phyloP scores from a whole-genome alignment of 2,113 vertebrate species.

The Paedocypris sp. region DNA sequence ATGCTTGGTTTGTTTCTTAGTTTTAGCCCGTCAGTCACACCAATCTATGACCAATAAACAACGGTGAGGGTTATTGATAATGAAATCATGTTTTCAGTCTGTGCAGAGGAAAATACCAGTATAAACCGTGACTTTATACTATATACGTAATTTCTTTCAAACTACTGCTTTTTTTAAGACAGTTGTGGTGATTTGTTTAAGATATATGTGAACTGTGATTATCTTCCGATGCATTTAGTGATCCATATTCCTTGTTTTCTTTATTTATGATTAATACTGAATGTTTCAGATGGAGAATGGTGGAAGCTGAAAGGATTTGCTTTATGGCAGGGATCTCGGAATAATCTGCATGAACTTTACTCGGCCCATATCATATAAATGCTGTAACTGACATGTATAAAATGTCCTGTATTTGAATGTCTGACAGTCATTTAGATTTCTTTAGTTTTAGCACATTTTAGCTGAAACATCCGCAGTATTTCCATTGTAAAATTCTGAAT shows the following conservation, averaged over 20 bases:
- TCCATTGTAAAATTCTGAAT: no score
- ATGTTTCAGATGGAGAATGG: background rate
- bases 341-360: no score
- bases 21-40: background rate
- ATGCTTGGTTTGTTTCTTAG: background rate
- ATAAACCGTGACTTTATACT: background rate
- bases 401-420: no score
- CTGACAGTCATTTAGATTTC: no score
- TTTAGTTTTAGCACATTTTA: no score
- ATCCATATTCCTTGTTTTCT: conserved; percentile 10
- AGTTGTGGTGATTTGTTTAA: conserved; percentile 1
- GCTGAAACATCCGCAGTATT: no score
- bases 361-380: no score
- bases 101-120: background rate
- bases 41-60: background rate
- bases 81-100: background rate
- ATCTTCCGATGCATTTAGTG: conserved; percentile 6
- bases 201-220: background rate
- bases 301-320: background rate
- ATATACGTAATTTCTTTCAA: background rate
- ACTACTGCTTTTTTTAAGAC: conserved; percentile 10
- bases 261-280: conserved; percentile 13
- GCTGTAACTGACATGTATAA: no score
- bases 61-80: no score
- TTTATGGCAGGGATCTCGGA: background rate